Conservation (phyloP, 2,113 vertebrate genomes). For the Parotia lawesii region DNA sequence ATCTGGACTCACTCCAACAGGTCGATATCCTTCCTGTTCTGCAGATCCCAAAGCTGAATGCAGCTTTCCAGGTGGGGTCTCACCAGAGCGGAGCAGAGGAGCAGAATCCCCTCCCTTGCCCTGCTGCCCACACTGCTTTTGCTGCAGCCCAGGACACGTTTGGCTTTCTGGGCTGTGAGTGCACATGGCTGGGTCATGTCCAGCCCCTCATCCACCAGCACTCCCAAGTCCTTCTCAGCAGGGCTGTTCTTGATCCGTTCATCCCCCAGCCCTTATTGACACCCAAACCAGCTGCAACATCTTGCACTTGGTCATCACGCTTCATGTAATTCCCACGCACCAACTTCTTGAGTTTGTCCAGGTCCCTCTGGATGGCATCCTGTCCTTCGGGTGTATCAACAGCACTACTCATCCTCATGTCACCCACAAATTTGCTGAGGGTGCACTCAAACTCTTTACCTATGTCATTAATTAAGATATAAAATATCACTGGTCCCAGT, state of each 20-base stretch:
- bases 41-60: background rate
- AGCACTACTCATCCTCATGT: background rate
- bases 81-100: fast-evolving
- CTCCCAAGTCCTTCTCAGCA: background rate
- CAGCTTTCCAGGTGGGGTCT: fast-evolving
- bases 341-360: background rate
- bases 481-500: background rate
- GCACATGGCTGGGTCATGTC: fast-evolving
- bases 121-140: fast-evolving
- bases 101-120: fast-evolving
- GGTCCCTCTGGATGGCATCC: background rate
- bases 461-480: background rate
- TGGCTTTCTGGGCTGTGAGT: background rate
- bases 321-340: background rate
- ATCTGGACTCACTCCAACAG: too few relatives aligned
- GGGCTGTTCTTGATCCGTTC: background rate
- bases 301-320: background rate
- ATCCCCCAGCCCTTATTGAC: background rate
- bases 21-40: background rate
- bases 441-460: background rate
- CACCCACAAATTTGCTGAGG: background rate
- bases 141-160: background rate
- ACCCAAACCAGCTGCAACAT: fast-evolving
- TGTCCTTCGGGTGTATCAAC: background rate
- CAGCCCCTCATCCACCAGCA: background rate